phyloP scores from a whole-genome alignment of 2,888 invertebrate species.

The Thymelicus acteon region DNA sequence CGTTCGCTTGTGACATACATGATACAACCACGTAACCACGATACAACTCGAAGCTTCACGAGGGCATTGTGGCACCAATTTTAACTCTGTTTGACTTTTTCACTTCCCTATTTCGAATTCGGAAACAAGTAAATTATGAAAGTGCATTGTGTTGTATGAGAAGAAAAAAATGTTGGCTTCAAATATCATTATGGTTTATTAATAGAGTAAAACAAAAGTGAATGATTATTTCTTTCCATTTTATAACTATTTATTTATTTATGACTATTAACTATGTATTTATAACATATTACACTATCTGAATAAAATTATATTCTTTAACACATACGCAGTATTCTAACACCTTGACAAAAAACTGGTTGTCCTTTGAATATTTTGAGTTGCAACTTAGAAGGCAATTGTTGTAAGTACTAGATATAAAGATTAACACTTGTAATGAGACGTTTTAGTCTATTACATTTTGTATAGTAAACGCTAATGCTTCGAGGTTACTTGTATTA shows the following conservation, averaged over 20 bases:
- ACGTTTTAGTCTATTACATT: too few relatives aligned
- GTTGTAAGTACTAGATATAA: background rate
- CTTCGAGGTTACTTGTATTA: constrained; percentile 3
- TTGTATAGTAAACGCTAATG: background rate
- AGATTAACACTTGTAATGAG: too few relatives aligned
- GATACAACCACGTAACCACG: constrained; percentile 20
- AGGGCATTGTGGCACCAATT: background rate
- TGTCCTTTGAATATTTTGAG: constrained; percentile 20
- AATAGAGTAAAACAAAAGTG: too few relatives aligned
- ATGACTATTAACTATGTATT: too few relatives aligned
- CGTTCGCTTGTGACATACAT: constrained; percentile 49
- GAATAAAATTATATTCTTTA: too few relatives aligned
- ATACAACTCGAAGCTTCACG: constrained; percentile 13
- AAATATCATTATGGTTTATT: too few relatives aligned
- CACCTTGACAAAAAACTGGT: constrained; percentile 14
- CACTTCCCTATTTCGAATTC: background rate
- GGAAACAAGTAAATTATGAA: background rate
- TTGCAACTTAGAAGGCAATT: background rate
- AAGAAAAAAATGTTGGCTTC: too few relatives aligned
- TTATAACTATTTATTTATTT: too few relatives aligned
- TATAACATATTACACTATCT: too few relatives aligned
- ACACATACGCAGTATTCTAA: background rate
- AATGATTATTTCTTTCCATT: too few relatives aligned
- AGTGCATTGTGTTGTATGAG: background rate
- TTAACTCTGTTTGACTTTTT: constrained; percentile 1